phyloP scores from a whole-genome alignment of 2,888 invertebrate genomes.

The Aleiodes alternator region DNA sequence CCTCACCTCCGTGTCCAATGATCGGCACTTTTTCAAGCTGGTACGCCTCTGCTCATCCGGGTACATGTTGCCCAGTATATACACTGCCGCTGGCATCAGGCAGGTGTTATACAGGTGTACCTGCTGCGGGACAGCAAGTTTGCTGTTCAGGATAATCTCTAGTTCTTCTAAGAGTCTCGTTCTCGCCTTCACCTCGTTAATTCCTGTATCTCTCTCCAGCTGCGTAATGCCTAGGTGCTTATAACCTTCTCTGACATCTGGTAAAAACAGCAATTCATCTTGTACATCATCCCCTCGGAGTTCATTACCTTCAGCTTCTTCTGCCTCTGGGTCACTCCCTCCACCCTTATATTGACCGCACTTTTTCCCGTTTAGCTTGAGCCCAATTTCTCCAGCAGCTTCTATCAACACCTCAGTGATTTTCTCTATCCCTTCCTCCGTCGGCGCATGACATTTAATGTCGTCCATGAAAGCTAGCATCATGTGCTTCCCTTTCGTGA shows the following conservation, averaged over 20 bases:
- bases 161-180: background rate
- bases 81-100: slow-evolving; percentile 23
- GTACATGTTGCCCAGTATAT: slow-evolving; percentile 21
- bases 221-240: slow-evolving; percentile 24
- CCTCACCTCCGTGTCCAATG: slow-evolving; percentile 46
- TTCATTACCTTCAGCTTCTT: too few species aligned
- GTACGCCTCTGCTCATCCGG: slow-evolving; percentile 37
- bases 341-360: slow-evolving; percentile 15
- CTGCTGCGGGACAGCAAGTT: slow-evolving; percentile 42
- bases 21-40: slow-evolving; percentile 48
- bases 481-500: slow-evolving; percentile 35
- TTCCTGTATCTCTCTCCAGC: background rate
- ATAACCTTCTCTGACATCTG: slow-evolving; percentile 7
- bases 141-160: slow-evolving; percentile 21
- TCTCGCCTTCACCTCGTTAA: background rate
- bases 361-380: slow-evolving; percentile 31
- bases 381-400: slow-evolving; percentile 32
- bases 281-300: too few species aligned
- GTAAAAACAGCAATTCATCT: too few species aligned
- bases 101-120: slow-evolving; percentile 40
- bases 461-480: slow-evolving; percentile 51
- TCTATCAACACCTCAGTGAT: slow-evolving; percentile 21
- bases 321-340: slow-evolving; percentile 8
- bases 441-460: slow-evolving; percentile 50
- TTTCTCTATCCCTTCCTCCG: background rate